Percentiles rank a stretch among this genome's conserved stretches.
Conservation (phyloP, 2,113 vertebrate genomes). For the Forbesichthys papilliferus region DNA sequence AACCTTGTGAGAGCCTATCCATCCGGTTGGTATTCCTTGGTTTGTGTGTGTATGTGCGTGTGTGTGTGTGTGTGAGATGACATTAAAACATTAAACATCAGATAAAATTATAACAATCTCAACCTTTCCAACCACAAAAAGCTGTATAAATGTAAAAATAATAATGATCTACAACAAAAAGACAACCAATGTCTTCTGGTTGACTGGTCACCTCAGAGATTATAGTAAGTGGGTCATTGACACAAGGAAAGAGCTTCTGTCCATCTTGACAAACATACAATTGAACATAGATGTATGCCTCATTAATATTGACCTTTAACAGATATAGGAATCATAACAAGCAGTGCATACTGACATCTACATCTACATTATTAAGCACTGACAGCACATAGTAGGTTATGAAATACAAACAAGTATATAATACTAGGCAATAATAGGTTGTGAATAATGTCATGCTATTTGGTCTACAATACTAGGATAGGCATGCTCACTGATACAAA, state of each 20-base stretch:
- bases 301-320: not conserved
- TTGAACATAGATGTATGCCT: not conserved
- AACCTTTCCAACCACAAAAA: not conserved
- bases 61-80: conserved; percentile 3
- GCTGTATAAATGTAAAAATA: no score
- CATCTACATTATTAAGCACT: not conserved
- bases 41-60: conserved; percentile 6
- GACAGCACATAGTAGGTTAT: not conserved
- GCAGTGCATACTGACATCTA: not conserved
- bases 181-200: not conserved
- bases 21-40: not conserved
- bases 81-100: not conserved
- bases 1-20: not conserved
- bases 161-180: not conserved
- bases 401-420: conserved; percentile 1
- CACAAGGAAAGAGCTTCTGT: not conserved
- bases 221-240: conserved; percentile 6
- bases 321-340: not conserved
- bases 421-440: not conserved
- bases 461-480: no score
- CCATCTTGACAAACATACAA: not conserved
- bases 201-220: not conserved
- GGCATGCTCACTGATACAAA: no score
- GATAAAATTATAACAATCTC: not conserved
- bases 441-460: no score